phyloP scores from a whole-genome alignment of 2,888 invertebrate species.

The Eumerus sabulonum region DNA sequence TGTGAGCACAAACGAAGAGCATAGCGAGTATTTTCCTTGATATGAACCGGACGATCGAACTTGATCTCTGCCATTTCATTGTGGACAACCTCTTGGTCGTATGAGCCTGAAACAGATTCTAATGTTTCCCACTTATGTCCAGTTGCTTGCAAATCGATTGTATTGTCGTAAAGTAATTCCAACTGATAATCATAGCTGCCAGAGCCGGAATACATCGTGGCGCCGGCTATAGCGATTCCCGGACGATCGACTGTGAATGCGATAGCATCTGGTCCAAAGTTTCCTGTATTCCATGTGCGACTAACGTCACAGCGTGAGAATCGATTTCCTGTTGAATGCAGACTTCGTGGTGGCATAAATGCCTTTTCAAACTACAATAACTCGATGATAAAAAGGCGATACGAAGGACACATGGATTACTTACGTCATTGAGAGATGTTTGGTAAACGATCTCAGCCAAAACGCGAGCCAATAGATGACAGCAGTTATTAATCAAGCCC shows the following conservation, averaged over 20 bases:
- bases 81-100: conserved; percentile 90
- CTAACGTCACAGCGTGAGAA: conserved; percentile 94
- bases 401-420: conserved; percentile 67
- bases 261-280: conserved; percentile 97
- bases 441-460: conserved; percentile 92
- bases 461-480: conserved; percentile 89
- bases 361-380: conserved; percentile 76
- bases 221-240: conserved; percentile 93
- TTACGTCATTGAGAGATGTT: conserved; percentile 87
- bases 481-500: conserved; percentile 84
- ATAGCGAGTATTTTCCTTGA: conserved; percentile 94
- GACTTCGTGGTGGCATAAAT: conserved; percentile 83
- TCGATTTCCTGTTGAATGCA: conserved; percentile 92
- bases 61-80: conserved; percentile 94
- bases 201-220: conserved; percentile 92
- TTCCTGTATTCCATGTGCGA: conserved; percentile 97
- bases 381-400: not conserved
- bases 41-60: conserved; percentile 91
- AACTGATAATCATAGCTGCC: conserved; percentile 94
- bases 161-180: conserved; percentile 89
- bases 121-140: conserved; percentile 92
- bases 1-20: conserved; percentile 92
- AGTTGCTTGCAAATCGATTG: conserved; percentile 79
- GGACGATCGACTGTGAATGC: conserved; percentile 95
- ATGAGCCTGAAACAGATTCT: conserved; percentile 90